phyloP scores from a whole-genome alignment of 2,113 vertebrate species.

The Thunnus maccoyii region DNA sequence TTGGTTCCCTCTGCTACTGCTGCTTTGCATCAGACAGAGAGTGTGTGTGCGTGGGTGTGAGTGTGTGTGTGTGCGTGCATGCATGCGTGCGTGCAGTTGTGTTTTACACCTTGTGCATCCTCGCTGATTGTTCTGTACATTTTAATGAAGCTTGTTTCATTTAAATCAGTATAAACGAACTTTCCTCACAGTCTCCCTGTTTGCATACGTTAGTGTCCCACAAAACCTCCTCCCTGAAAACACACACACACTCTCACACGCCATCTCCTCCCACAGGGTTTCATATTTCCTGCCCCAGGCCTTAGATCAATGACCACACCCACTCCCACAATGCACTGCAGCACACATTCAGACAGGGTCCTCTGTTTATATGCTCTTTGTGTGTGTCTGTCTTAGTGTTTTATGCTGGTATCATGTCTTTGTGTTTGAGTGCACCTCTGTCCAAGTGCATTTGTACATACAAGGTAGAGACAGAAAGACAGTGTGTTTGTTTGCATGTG shows the following conservation, averaged over 20 bases:
- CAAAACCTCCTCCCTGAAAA: background rate
- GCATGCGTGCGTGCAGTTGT: slow-evolving; percentile 2
- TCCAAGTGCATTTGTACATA: background rate
- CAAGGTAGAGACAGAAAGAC: background rate
- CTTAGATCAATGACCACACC: slow-evolving; percentile 77
- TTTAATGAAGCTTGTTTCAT: slow-evolving; percentile 35
- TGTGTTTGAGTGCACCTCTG: slow-evolving; percentile 23
- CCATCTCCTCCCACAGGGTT: slow-evolving; percentile 73
- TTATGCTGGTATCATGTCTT: slow-evolving; percentile 30
- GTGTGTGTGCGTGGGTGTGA: slow-evolving; percentile 5
- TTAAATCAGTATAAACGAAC: slow-evolving; percentile 21
- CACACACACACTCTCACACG: slow-evolving; percentile 29
- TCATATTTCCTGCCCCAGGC: slow-evolving; percentile 75
- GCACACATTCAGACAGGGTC: slow-evolving; percentile 35
- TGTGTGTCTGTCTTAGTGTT: slow-evolving; percentile 21
- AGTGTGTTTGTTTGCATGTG: background rate
- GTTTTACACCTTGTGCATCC: slow-evolving; percentile 12
- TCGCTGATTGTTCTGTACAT: slow-evolving; percentile 1
- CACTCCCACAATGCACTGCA: slow-evolving; percentile 72
- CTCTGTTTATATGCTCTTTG: slow-evolving; percentile 54
- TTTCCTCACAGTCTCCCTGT: slow-evolving; percentile 1
- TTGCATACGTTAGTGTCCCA: slow-evolving; percentile 6
- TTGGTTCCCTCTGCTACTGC: slow-evolving; percentile 84
- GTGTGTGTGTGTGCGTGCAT: slow-evolving; percentile 23
- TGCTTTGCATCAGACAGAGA: slow-evolving; percentile 31